Base-by-base conservation (phyloP, 2,888 invertebrate genomes). In the Dryomyza anilis region DNA sequence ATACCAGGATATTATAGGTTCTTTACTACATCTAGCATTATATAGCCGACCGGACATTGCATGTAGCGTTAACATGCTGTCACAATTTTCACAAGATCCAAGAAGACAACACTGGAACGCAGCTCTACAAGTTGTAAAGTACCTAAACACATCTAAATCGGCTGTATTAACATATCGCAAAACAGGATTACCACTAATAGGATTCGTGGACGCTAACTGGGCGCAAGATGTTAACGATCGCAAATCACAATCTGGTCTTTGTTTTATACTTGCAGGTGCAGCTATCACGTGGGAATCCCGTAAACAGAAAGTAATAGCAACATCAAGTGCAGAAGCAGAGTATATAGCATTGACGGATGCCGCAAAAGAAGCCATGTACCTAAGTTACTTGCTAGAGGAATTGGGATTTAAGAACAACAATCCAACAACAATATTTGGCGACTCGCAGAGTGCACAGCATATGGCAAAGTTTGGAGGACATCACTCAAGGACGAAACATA, bases 181-280 rank as follows among this genome's bases (percentile, higher is more conserved):
- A 48, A 48, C 48, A 21, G 21, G 21, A 21, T 48, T 12, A 23
- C 50, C 61, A 30, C 23, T 61, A 50, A 12, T 50, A 16, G 61
- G 60, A 14, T 67, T 55, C 56, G 63, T 60, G 14, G 63, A 63
- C 43, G 62, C 66, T 27, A 62, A 63, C 33, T 66, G 58, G 53
- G 63, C 63, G 2, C 36, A 53, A 21, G 77, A 76, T 23, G 27
- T 55, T 10, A 60, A 59, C 29, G 55, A 66, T 60, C 39, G 64
- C 29, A 66, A 66, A 55, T 56, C 63, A 53, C 64, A 63, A 55
- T 60, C 52, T 46, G 57, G 59, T 4, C 48, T 63, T 63, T 64
- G 59, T 53, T 66, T 61, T 57, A 16, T 60, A 27, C 48, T 62
- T 55, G 57, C 66, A 68, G 66, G 61, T 52, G 61, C 19, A 29